Base-by-base conservation (phyloP, 2,113 vertebrate genomes). In the Halcyon malimbica region DNA sequence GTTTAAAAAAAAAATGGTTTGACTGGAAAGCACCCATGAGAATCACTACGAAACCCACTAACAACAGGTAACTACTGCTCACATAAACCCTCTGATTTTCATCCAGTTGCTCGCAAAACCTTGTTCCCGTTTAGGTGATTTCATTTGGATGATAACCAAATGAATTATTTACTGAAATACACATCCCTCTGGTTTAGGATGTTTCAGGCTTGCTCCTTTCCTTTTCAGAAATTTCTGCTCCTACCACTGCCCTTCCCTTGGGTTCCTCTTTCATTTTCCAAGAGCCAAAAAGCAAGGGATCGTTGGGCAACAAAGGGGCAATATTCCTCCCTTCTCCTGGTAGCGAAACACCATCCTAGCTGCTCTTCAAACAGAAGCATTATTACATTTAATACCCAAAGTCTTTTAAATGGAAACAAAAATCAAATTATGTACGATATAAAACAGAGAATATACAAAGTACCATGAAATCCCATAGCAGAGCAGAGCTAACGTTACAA, bases 41-140 rank as follows among this genome's bases (percentile, higher is more conserved):
- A 63, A 69, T 23, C 44, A 3, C 73, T 33, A 4, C 0, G 19
- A 31, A 44, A 60, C 3, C 9, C 33, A n/a, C 23, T 11, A 17
- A 16, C 59, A 16, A 25, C 51, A 18, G 56, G 35, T 8, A n/a
- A 21, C 62, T 24, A 4, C 54, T 31, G 13, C 67, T 71, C 51
- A 44, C 71, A 29, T 18, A 57, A 74, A 62, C 29, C 13, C 70
- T 41, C 24, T 16, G 44, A 16, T n/a, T 41, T 65, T 7, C 23
- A 25, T 21, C 6, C 1, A n/a, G 75, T 2, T 59, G 81, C 57
- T 67, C 48, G 39, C 41, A 67, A 67, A 63, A 10, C 70, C 67
- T 37, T 9, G n/a, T 5, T 74, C 31, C 56, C 8, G 6, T 21
- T 69, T 5, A n/a, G 51, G 39, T 42, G 63, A 37, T 76, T 14